Base-by-base conservation (phyloP, 2,113 vertebrate genomes). In the Gymnobelideus leadbeateri region DNA sequence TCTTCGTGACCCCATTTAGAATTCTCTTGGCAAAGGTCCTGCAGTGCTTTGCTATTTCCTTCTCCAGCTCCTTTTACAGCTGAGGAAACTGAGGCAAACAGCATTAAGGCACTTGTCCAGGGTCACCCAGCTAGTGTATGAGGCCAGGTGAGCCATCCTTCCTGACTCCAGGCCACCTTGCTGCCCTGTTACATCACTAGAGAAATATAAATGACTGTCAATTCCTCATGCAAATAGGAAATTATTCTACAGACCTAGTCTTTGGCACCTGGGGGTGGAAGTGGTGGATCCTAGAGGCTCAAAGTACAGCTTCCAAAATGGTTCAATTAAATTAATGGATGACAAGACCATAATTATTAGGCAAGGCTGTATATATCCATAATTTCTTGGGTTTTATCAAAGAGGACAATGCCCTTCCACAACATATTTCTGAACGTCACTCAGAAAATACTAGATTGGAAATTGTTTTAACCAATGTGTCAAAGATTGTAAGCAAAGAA, bases 201-300 rank as follows among this genome's bases (percentile, higher is more conserved):
- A 37, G 31, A 16, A 37, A 68, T 37, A 37, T 31, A 68, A 61
- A 12, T 3, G 14, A 31, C 57, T 31, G 26, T 61, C 57, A 31
- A 12, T 31, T 61, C 28, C 28, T 61, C 28, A 54, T 31, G 12
- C 57, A 12, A 68, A 68, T 68, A 19, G 12, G 12, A 90, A 47
- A 46, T 46, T 24, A 89, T 50, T 53, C 53, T 12, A 1, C 98
- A 12, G 99, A 98, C 1, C 94, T 91, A 0, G 97, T 99, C 24
- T 99, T 98, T 91, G 94, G 77, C 12, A 89, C 51, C 55, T 52
- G 37, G 28, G 89, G 47, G 89, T 84, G 26, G 50, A 1, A 52
- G n/a, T 92, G 93, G 68, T 28, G 47, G 53, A 68, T 68, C 31
- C 50, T 26, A 57, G 47, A 91, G 51, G 31, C 51, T 93, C 95